phyloP scores from a whole-genome alignment of 2,113 vertebrate species.

The Hippoglossus stenolepis region DNA sequence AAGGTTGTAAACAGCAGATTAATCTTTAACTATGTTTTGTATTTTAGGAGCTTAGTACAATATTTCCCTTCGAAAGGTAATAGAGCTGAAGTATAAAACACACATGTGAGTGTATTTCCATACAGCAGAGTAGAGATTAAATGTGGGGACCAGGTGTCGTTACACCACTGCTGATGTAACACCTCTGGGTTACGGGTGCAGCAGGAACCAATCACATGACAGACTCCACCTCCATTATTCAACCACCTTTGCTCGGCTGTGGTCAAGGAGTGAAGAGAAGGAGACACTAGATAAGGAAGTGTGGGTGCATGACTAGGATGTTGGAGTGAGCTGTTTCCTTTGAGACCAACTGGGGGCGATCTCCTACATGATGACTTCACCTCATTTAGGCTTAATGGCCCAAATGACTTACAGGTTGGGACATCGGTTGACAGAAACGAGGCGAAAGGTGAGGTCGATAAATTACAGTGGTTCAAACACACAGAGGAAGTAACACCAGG shows the following conservation, averaged over 20 bases:
- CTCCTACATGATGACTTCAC: background rate
- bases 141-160: too few species aligned
- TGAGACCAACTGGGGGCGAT: slow-evolving; percentile 16
- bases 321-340: background rate
- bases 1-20: background rate
- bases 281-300: background rate
- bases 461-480: too few species aligned
- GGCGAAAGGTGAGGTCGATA: background rate
- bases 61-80: too few species aligned
- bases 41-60: background rate
- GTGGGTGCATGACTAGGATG: too few species aligned
- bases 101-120: too few species aligned
- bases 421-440: background rate
- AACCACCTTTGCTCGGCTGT: background rate
- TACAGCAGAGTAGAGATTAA: too few species aligned
- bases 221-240: background rate
- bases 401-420: background rate
- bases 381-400: too few species aligned
- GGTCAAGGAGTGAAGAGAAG: background rate
- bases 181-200: background rate
- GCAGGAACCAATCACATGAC: background rate
- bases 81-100: too few species aligned
- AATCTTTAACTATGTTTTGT: background rate
- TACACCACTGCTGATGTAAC: background rate
- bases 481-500: too few species aligned